Evolutionary conservation across 2,888 invertebrate genomes (phyloP).

Genomic region (Pyralis farinalis): DNA sequence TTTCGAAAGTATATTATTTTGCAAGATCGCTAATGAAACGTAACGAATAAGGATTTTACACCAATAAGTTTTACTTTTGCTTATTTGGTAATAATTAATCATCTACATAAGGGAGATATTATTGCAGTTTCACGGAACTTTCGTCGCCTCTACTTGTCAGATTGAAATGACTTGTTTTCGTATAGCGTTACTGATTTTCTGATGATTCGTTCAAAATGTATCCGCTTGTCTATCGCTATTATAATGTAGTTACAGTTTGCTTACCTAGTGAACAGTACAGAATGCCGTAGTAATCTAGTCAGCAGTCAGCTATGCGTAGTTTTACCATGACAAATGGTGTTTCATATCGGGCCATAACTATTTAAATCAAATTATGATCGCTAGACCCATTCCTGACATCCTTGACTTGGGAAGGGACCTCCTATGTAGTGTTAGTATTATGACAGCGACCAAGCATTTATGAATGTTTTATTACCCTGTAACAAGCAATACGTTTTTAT

Average conservation of each 20-base stretch:
- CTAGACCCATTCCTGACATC: slow-evolving; percentile 4
- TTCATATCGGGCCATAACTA: slow-evolving; percentile 8
- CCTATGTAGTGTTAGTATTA: slow-evolving; percentile 3
- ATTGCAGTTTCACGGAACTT: too few species aligned
- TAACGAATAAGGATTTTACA: too few species aligned
- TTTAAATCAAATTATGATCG: slow-evolving; percentile 8
- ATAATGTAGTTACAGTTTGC: slow-evolving; percentile 4
- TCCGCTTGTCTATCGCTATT: not conserved
- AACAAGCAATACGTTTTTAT: not conserved
- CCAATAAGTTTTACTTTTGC: too few species aligned
- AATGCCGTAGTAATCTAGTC: slow-evolving; percentile 7
- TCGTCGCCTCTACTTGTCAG: too few species aligned
- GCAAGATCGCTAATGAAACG: slow-evolving; percentile 5
- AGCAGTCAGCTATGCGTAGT: slow-evolving; percentile 9
- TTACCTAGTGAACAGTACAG: slow-evolving; percentile 5
- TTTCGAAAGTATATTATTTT: slow-evolving; percentile 55
- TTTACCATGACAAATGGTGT: slow-evolving; percentile 9
- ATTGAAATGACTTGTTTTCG: too few species aligned
- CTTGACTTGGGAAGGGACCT: slow-evolving; percentile 1
- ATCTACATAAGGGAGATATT: too few species aligned
- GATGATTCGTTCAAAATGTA: not conserved
- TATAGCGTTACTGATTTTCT: too few species aligned
- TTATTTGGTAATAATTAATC: too few species aligned
- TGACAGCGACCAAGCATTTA: not conserved
- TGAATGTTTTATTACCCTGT: not conserved